Conservation (phyloP, 2,888 invertebrate genomes). For the Unio delphinus region DNA sequence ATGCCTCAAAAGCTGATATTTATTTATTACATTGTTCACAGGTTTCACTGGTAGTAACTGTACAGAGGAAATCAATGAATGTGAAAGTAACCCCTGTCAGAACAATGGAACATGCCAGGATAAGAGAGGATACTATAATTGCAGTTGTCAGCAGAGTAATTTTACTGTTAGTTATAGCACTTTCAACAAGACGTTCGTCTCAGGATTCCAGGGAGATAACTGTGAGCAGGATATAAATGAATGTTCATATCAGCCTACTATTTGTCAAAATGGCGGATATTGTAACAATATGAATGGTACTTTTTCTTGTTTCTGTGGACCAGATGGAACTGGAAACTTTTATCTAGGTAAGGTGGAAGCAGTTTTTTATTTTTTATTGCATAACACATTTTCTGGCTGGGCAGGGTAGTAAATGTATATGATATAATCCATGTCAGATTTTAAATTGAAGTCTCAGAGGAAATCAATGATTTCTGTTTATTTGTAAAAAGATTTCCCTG, state of each 20-base stretch:
- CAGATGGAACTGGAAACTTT: slow-evolving; percentile 31
- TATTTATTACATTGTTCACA: slow-evolving; percentile 11
- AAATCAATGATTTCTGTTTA: no score
- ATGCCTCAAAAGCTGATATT: background rate
- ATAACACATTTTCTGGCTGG: background rate
- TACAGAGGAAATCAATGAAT: slow-evolving; percentile 40
- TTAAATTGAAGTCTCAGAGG: no score
- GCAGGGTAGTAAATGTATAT: no score
- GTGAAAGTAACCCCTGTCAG: slow-evolving; percentile 57
- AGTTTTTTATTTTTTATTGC: no score
- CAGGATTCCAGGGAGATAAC: slow-evolving; percentile 58
- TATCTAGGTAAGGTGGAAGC: slow-evolving; percentile 34
- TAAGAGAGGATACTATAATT: slow-evolving; percentile 25
- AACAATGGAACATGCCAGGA: slow-evolving; percentile 48
- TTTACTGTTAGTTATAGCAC: slow-evolving; percentile 18
- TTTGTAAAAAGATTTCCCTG: no score
- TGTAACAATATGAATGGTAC: slow-evolving; percentile 39
- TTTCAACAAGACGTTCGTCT: slow-evolving; percentile 24
- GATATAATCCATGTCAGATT: no score
- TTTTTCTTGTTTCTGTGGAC: slow-evolving; percentile 45
- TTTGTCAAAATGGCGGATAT: slow-evolving; percentile 50
- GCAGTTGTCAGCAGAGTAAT: slow-evolving; percentile 25
- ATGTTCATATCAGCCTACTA: slow-evolving; percentile 34
- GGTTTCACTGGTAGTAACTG: slow-evolving; percentile 41
- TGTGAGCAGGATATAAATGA: slow-evolving; percentile 57